Conservation (phyloP, 2,113 vertebrate genomes). For the Neolamprologus fasciatus region DNA sequence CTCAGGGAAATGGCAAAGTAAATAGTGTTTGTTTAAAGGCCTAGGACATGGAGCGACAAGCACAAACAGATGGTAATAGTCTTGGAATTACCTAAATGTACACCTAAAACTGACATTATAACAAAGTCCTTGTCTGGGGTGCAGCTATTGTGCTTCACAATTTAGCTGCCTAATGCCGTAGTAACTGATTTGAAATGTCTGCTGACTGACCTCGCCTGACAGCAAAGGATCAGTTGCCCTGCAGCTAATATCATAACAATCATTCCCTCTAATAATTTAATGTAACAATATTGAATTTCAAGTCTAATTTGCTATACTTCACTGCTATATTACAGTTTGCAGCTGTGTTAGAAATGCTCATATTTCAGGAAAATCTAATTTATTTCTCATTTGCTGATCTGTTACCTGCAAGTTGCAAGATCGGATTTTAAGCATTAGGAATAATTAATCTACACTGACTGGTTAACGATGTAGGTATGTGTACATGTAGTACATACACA, state of each 20-base stretch:
- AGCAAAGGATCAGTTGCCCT: neutral
- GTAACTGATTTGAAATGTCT: slow-evolving; percentile 10
- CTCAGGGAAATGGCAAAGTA: slow-evolving; percentile 45
- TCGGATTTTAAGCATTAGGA: neutral
- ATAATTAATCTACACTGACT: neutral
- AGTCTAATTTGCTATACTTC: neutral
- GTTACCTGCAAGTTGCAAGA: neutral
- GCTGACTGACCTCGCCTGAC: neutral
- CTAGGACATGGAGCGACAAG: slow-evolving; percentile 40
- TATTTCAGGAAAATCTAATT: neutral
- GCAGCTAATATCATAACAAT: neutral
- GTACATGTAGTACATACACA: neutral
- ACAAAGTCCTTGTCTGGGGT: slow-evolving; percentile 27
- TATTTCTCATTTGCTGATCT: neutral
- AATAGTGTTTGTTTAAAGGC: slow-evolving; percentile 61
- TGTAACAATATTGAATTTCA: neutral
- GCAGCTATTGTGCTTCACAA: neutral
- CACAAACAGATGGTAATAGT: slow-evolving; percentile 55
- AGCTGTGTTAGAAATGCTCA: neutral
- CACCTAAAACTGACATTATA: slow-evolving; percentile 31
- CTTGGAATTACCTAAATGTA: slow-evolving; percentile 25
- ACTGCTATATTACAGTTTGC: neutral
- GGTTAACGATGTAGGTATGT: neutral
- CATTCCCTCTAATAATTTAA: neutral
- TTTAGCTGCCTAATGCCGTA: neutral